Evolutionary conservation across 2,888 invertebrate species (phyloP).

Genomic region (Calameuta pallipes): DNA sequence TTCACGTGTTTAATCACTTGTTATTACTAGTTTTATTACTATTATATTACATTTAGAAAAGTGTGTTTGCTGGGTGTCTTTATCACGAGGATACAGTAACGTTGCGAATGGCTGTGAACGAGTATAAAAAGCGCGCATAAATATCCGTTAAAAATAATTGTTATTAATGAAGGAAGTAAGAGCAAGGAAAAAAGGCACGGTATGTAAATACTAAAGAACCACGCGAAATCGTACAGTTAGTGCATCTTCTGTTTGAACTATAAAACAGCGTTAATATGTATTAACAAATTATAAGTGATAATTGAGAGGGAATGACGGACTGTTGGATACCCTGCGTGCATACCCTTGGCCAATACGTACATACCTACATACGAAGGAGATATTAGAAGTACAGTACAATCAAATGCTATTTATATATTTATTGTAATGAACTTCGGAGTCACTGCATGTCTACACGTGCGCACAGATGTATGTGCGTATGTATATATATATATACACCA

Average conservation of each 20-base stretch:
- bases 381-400: neutral
- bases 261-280: neutral
- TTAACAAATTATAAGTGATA: neutral
- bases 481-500: neutral
- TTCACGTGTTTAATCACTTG: no score
- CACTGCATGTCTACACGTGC: neutral
- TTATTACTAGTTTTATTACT: no score
- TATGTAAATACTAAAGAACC: neutral
- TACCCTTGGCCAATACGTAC: neutral
- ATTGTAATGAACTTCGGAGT: constrained; percentile 13
- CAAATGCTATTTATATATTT: constrained; percentile 23
- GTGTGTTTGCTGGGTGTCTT: no score
- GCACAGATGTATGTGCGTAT: neutral
- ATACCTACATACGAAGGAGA: constrained; percentile 6
- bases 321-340: neutral
- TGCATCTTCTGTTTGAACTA: neutral
- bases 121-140: neutral
- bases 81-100: neutral
- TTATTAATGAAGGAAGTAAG: constrained; percentile 7
- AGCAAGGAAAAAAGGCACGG: constrained; percentile 3
- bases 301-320: neutral
- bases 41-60: no score
- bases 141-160: constrained; percentile 16
- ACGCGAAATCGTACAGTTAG: neutral
- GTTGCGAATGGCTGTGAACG: neutral